Conservation (phyloP, 64 coral and sea anemone species). For the Pachyseris speciosa region DNA sequence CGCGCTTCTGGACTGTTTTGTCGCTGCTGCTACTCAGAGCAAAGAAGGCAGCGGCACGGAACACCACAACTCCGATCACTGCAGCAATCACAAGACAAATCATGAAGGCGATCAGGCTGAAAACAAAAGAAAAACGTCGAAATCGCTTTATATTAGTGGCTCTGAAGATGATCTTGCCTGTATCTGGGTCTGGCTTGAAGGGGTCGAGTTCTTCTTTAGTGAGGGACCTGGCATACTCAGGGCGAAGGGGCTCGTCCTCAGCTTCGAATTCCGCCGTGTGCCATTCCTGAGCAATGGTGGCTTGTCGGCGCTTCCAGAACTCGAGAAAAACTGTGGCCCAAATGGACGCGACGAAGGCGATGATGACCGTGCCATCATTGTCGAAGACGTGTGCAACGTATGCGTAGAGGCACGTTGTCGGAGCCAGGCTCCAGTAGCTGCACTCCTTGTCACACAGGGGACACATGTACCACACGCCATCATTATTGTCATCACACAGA, state of each 20-base stretch:
- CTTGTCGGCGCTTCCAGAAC: constrained; percentile 74
- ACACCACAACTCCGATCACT: constrained; percentile 60
- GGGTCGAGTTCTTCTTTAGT: constrained; percentile 35
- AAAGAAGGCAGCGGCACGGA: constrained; percentile 63
- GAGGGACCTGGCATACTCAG: constrained; percentile 45
- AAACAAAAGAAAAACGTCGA: constrained; percentile 27
- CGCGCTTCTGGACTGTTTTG: constrained; percentile 30
- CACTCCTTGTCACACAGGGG: constrained; percentile 74
- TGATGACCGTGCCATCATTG: constrained; percentile 66
- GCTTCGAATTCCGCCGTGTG: constrained; percentile 64
- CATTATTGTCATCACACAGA: constrained; percentile 62
- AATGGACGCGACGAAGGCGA: constrained; percentile 72
- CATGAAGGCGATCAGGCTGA: constrained; percentile 63
- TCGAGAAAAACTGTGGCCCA: constrained; percentile 80
- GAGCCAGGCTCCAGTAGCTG: constrained; percentile 64
- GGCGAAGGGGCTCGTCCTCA: constrained; percentile 61
- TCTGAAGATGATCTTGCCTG: constrained; percentile 62
- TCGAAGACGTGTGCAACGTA: constrained; percentile 66
- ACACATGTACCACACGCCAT: constrained; percentile 67
- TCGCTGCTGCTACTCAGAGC: constrained; percentile 27
- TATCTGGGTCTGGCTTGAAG: constrained; percentile 60
- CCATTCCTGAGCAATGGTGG: constrained; percentile 62
- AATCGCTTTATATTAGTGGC: constrained; percentile 28
- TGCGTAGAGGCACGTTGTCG: constrained; percentile 61
- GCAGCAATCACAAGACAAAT: constrained; percentile 63